Conservation (phyloP, 1,140 invertebrate species). For the Mycetomoellerius zeteki region DNA sequence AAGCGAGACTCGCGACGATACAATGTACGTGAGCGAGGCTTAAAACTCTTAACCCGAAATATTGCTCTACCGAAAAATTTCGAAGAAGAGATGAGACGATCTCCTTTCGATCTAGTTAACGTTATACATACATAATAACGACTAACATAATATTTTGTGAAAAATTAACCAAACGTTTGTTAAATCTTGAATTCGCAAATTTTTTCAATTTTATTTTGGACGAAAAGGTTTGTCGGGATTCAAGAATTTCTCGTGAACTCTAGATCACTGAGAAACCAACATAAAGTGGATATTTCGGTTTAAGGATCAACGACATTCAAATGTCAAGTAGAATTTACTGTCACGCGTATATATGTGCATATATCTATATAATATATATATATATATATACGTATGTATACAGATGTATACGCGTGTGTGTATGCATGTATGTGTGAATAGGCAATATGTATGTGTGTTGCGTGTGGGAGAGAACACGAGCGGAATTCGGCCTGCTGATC, state of each 20-base stretch:
- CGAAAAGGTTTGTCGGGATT: background rate
- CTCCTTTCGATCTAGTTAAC: background rate
- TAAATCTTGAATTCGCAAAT: background rate
- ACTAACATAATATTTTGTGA: background rate
- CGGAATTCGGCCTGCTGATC: conserved; percentile 81
- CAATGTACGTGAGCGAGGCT: conserved; percentile 43
- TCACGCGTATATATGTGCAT: background rate
- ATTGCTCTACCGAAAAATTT: conserved; percentile 16
- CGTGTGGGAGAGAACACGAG: conserved; percentile 62
- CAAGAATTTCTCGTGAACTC: background rate
- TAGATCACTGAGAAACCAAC: background rate
- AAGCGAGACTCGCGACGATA: conserved; percentile 18
- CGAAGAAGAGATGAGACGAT: background rate
- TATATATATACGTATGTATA: background rate
- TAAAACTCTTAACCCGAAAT: conserved; percentile 33
- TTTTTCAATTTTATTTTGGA: background rate
- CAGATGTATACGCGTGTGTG: background rate
- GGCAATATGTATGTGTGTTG: conserved; percentile 39
- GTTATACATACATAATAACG: background rate
- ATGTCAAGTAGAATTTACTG: conserved; percentile 40
- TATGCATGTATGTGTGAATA: conserved; percentile 7
- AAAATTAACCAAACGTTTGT: background rate
- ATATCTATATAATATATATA: background rate
- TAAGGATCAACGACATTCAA: conserved; percentile 47
- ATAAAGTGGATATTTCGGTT: conserved; percentile 28